Base-by-base conservation (phyloP, 1,140 invertebrate species). In the Drosophila novamexicana region DNA sequence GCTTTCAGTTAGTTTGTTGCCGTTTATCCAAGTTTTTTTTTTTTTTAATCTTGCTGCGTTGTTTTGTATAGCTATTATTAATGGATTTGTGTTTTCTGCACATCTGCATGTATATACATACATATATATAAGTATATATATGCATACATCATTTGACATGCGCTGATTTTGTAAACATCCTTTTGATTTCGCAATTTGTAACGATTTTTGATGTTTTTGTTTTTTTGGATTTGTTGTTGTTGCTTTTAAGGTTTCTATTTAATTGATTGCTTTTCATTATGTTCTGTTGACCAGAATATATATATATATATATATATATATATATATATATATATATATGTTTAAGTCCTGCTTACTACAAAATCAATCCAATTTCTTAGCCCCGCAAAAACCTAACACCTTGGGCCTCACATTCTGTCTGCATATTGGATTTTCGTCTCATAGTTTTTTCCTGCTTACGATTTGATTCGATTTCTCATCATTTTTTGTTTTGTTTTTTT, bases 231-330 rank as follows among this genome's bases (percentile, higher is more conserved):
- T 58, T 63, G 57, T 56, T 39, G 14, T 40, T 72, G 34, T 47
- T 57, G 44, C 10, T 61, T 54, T 44, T 44, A 32, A 44, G n/a
- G 4, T 54, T 62, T 66, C 59, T 72, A 63, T 29, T 69, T 83
- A 84, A 84, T 85, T 81, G 81, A 85, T 85, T 86, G 81, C 81
- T 81, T 85, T 62, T 85, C 81, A 73, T 77, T 77, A 57, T 59
- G 18, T 57, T 49, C 29, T 40, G 29, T 45, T 69, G 69, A 29
- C 22, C 22, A 29, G 5, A 29, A 29, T 4, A 29, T 34, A 18
- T 34, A 59, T 22, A 37, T 56, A 52, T 34, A 37, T 58, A 14
- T 18, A 34, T 58, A 39, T 58, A 22, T 58, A 45, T 50, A 18
- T 18, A 18, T 18, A 18, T 18, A 18, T 18, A 16, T 67, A 67